Evolutionary conservation across 2,113 vertebrate genomes (phyloP).

Genomic region (Eudyptes chrysolophus): DNA sequence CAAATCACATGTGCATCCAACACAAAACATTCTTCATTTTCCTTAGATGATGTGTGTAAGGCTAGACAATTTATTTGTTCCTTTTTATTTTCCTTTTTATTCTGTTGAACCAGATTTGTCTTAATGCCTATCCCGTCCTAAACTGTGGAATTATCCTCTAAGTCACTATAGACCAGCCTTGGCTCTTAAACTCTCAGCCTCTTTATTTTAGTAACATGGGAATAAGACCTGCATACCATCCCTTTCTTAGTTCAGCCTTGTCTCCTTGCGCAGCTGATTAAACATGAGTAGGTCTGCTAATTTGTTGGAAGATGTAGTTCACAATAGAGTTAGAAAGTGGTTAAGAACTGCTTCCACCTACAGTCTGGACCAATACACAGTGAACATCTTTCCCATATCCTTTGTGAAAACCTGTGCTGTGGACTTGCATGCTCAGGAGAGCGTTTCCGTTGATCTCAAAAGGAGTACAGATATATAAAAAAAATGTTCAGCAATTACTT

Average conservation of each 20-base stretch:
- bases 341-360: background rate
- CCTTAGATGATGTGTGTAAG: background rate
- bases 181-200: background rate
- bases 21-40: background rate
- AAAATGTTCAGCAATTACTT: background rate
- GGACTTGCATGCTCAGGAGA: background rate
- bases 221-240: background rate
- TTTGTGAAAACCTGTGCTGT: background rate
- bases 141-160: background rate
- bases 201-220: background rate
- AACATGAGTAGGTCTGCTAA: background rate
- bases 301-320: background rate
- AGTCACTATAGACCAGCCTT: background rate
- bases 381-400: background rate
- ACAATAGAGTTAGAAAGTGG: background rate
- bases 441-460: background rate
- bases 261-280: background rate
- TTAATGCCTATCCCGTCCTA: background rate
- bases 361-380: background rate
- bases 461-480: background rate
- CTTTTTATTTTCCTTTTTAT: background rate
- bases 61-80: background rate
- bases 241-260: background rate
- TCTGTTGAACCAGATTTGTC: background rate
- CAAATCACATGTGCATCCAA: background rate